A percentile compares a stretch with the other conserved stretches of the same genome.
phyloP scores from a whole-genome alignment of 2,888 invertebrate genomes.

The Meliscaeva auricollis region DNA sequence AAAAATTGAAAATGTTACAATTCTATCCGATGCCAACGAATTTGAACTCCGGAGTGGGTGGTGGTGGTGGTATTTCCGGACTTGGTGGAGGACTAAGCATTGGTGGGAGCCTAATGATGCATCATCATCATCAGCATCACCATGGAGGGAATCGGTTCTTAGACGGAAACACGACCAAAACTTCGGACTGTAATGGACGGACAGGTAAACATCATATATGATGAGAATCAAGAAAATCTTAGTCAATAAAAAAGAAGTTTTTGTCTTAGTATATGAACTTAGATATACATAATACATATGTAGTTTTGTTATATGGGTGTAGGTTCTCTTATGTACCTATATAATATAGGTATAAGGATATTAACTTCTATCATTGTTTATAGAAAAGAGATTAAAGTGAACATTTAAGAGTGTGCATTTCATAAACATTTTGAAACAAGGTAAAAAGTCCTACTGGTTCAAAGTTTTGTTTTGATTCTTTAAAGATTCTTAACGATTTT shows the following conservation, averaged over 20 bases:
- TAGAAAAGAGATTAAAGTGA: no score
- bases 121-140: constrained; percentile 81
- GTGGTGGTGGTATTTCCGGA: constrained; percentile 38
- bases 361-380: no score
- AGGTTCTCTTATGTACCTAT: no score
- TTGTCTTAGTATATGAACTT: no score
- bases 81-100: constrained; percentile 50
- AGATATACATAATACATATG: no score
- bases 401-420: no score
- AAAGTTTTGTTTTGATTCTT: no score
- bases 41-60: constrained; percentile 80
- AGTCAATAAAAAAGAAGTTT: no score
- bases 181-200: constrained; percentile 87
- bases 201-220: constrained; percentile 85
- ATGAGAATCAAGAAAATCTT: not conserved
- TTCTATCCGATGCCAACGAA: constrained; percentile 84
- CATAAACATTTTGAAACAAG: no score
- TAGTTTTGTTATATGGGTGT: not conserved
- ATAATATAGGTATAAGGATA: no score
- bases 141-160: constrained; percentile 81
- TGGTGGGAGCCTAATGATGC: constrained; percentile 79
- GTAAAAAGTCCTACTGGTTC: no score
- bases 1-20: constrained; percentile 81
- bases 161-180: constrained; percentile 84
- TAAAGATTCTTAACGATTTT: no score